Conservation (phyloP, 2,113 vertebrate genomes). For the Hepsetus odoe region DNA sequence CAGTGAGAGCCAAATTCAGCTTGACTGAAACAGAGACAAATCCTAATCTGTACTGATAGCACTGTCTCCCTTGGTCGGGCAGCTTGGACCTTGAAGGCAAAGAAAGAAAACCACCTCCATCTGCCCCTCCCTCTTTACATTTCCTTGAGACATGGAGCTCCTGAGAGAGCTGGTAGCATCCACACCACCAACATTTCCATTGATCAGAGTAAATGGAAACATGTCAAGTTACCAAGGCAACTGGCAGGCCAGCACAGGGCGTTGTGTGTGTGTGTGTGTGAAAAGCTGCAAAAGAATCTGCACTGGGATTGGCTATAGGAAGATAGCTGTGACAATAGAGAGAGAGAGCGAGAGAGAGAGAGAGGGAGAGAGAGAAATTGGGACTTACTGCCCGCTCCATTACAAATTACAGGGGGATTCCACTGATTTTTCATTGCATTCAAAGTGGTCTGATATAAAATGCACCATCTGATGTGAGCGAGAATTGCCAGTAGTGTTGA, state of each 20-base stretch:
- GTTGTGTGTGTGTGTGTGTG: conserved; percentile 29
- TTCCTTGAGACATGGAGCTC: conserved; percentile 23
- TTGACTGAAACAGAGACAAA: neutral
- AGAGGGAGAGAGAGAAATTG: too few relatives aligned
- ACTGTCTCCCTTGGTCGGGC: neutral
- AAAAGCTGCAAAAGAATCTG: conserved; percentile 9
- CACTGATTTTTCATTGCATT: too few relatives aligned
- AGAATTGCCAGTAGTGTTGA: too few relatives aligned
- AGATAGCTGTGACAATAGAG: neutral
- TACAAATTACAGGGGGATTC: too few relatives aligned
- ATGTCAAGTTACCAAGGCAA: conserved; percentile 62
- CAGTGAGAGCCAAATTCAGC: neutral
- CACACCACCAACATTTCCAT: conserved; percentile 52
- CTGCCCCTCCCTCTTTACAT: neutral
- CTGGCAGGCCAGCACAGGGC: conserved; percentile 37
- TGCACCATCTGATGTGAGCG: too few relatives aligned
- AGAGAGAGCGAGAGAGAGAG: neutral
- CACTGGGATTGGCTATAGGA: conserved; percentile 11
- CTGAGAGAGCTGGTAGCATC: conserved; percentile 41
- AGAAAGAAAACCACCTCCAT: neutral
- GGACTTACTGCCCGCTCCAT: too few relatives aligned
- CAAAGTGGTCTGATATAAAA: too few relatives aligned
- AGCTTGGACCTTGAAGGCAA: neutral
- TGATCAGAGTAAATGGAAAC: conserved; percentile 62
- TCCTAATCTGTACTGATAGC: neutral